phyloP scores from a whole-genome alignment of 2,797 vertebrate genomes.

The Artibeus lituratus region DNA sequence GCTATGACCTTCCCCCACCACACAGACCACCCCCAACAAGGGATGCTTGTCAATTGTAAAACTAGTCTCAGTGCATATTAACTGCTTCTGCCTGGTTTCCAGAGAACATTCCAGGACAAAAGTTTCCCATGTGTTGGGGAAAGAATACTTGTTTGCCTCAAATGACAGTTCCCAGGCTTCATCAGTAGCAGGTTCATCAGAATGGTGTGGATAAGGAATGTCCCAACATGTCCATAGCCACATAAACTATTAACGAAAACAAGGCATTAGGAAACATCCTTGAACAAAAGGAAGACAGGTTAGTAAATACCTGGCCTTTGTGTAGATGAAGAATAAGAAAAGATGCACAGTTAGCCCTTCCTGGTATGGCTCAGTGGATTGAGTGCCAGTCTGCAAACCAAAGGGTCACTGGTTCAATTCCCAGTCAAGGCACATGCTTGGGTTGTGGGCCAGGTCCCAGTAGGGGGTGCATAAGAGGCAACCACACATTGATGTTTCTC shows the following conservation, averaged over 20 bases:
- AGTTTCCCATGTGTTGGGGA: neutral
- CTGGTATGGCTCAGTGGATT: too few species aligned
- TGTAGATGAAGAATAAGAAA: neutral
- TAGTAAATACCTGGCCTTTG: neutral
- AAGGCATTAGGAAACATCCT: neutral
- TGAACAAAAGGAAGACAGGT: neutral
- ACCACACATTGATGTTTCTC: too few species aligned
- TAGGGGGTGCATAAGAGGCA: too few species aligned
- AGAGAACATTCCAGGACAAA: neutral
- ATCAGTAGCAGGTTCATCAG: neutral
- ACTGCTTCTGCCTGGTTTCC: neutral
- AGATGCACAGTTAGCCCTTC: neutral
- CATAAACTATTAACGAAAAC: neutral
- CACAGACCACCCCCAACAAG: neutral
- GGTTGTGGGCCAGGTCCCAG: too few species aligned
- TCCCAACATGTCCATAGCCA: neutral
- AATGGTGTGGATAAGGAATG: neutral
- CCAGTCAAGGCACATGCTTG: too few species aligned
- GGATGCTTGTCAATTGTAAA: neutral
- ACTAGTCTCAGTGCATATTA: neutral
- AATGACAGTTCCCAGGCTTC: neutral
- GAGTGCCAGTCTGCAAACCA: too few species aligned
- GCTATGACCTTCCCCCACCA: neutral
- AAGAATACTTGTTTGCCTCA: neutral
- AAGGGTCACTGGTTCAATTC: too few species aligned